Base-by-base conservation (phyloP, 1,140 invertebrate genomes). In the Sarcophaga bullata region DNA sequence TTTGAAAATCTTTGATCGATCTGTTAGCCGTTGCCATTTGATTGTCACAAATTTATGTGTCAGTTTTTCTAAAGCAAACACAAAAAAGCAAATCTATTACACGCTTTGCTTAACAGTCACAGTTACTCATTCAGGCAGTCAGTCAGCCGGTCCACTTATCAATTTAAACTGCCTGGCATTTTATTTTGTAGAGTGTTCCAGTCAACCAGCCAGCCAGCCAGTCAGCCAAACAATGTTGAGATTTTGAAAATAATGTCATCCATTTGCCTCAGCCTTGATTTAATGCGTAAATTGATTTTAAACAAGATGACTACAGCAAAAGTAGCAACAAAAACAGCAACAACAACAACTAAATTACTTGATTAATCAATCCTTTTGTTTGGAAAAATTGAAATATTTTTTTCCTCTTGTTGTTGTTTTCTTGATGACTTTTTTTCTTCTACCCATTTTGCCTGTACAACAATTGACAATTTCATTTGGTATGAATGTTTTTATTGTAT, bases 401-500 rank as follows among this genome's bases (percentile, higher is more conserved):
- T 10, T 58, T 37, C 25, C 4, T 37, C 25, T 37, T 15, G 54
- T 58, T 58, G 54, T 58, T 15, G 54, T 15, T 13, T 7, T 68
- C n/a, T 19, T 68, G n/a, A 9, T n/a, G 62, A 68, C 19, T 9
- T 68, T 68, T 37, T 37, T 37, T 37, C n/a, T 37, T 4, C 1
- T 37, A 37, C 25, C 25, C 25, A 37, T 37, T 68, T 58, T 58
- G 54, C 62, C n/a, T 25, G 54, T 58, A 7, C 8, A 68, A 68
- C 62, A 19, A 78, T 78, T 78, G 25, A 78, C 75, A 78, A 78
- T 78, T 78, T 78, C 75, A 78, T 78, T 78, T 78, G n/a, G 50
- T 25, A 52, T 19, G n/a, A 68, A n/a, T 58, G 54, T n/a, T 58
- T 76, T 76, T 76, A 76, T 48, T 78, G 25, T 37, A 37, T 37